Evolutionary conservation across 1,140 invertebrate genomes (phyloP).

Genomic region (Trichomalopsis sarcophagae): DNA sequence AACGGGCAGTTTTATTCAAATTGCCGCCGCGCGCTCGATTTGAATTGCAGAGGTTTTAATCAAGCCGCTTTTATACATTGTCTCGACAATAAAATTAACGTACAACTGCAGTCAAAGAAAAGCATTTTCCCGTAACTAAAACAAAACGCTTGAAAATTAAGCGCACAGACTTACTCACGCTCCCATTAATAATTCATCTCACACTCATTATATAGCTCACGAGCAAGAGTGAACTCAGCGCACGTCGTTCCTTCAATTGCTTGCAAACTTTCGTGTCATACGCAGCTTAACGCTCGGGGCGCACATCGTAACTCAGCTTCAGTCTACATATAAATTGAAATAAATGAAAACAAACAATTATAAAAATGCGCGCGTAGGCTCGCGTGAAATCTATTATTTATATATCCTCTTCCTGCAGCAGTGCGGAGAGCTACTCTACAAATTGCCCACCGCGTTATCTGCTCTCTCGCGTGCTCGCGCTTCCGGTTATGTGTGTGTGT

Average conservation of each 20-base stretch:
- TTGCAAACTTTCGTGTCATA: neutral
- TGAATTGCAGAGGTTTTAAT: neutral
- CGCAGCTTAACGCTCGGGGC: neutral
- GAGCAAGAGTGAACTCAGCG: neutral
- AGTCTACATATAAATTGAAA: neutral
- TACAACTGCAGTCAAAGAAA: neutral
- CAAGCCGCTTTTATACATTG: no score
- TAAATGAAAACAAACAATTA: constrained; percentile 44
- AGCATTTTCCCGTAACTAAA: neutral
- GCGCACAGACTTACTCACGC: neutral
- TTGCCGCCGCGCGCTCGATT: neutral
- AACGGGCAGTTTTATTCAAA: neutral
- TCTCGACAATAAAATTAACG: neutral
- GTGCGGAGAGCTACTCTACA: constrained; percentile 44
- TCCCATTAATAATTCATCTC: neutral
- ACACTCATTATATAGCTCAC: neutral
- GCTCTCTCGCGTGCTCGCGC: neutral
- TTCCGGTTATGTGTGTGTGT: constrained; percentile 34
- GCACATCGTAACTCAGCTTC: neutral
- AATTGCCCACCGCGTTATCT: constrained; percentile 58
- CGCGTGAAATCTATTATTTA: constrained; percentile 32
- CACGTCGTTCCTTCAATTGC: neutral
- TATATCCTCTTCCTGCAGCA: neutral
- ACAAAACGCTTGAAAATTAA: neutral
- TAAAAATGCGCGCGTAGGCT: neutral